phyloP scores from a whole-genome alignment of 2,113 vertebrate genomes.

The Rynchops niger region DNA sequence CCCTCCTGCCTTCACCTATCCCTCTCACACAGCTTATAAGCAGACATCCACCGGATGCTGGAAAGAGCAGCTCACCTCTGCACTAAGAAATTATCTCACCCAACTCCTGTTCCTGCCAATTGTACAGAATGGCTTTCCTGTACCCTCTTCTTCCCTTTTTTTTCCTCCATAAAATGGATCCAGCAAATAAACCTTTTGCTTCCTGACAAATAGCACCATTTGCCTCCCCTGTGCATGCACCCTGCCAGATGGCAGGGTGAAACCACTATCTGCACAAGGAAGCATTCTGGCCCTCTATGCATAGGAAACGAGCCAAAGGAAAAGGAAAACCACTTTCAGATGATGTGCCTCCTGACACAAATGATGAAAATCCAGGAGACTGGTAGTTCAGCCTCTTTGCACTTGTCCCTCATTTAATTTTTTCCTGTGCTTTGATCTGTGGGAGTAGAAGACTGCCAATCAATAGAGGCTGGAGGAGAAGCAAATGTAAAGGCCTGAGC shows the following conservation, averaged over 20 bases:
- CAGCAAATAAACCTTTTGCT: slow-evolving; percentile 29
- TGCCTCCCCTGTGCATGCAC: slow-evolving; percentile 16
- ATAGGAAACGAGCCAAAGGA: not conserved
- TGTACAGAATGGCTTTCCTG: not conserved
- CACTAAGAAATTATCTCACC: not conserved
- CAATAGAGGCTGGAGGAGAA: not conserved
- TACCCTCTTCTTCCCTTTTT: not conserved
- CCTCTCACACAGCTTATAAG: not conserved
- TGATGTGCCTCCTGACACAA: not conserved
- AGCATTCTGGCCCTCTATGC: not conserved
- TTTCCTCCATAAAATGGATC: slow-evolving; percentile 14
- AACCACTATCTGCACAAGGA: slow-evolving; percentile 24
- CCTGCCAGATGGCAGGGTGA: slow-evolving; percentile 50
- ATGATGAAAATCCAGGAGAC: not conserved
- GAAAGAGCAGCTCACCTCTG: not conserved
- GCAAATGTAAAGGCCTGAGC: not conserved
- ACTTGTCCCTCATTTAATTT: not conserved
- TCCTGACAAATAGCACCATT: slow-evolving; percentile 44
- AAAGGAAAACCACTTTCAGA: slow-evolving; percentile 19
- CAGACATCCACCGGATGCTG: not conserved
- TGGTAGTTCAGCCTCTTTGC: not conserved
- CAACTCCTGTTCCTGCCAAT: not conserved
- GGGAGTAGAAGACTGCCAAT: not conserved
- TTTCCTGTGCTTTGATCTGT: not conserved
- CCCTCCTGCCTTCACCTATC: not conserved